Evolutionary conservation across 2,888 invertebrate genomes (phyloP).

Genomic region (Cerastis rubricosa): DNA sequence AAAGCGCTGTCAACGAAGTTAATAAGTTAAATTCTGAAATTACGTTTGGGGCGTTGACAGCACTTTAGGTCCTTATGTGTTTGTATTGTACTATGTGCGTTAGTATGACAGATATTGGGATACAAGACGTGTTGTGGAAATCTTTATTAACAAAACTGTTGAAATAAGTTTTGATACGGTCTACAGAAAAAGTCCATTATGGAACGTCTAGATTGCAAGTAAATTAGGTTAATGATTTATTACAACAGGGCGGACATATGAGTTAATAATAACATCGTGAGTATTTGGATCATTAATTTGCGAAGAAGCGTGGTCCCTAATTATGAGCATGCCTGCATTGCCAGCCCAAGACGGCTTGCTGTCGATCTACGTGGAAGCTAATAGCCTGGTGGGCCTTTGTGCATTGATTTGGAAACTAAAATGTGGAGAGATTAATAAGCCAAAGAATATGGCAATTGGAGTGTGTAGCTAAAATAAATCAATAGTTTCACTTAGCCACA

Average conservation of each 20-base stretch:
- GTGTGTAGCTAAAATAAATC: not conserved
- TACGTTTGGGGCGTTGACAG: constrained; percentile 12
- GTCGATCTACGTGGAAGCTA: constrained; percentile 17
- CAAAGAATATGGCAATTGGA: constrained; percentile 8
- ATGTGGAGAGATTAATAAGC: not conserved
- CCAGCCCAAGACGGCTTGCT: constrained; percentile 36
- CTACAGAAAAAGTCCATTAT: not conserved
- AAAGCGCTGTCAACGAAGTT: constrained; percentile 28
- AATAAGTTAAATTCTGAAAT: constrained; percentile 31
- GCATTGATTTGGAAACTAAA: constrained; percentile 26
- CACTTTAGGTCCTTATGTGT: constrained; percentile 35
- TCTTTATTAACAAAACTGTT: not conserved
- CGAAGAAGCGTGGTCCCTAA: constrained; percentile 28
- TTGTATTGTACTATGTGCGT: constrained; percentile 1
- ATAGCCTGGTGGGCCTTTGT: constrained; percentile 18
- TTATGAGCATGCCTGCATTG: constrained; percentile 39
- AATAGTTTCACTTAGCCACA: constrained; percentile 17
- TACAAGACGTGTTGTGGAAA: not conserved
- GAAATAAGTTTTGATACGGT: not conserved
- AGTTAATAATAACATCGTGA: constrained; percentile 32
- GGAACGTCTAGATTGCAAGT: constrained; percentile 19
- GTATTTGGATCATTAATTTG: constrained; percentile 58
- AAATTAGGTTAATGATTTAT: constrained; percentile 45
- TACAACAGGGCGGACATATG: constrained; percentile 4
- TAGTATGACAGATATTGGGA: constrained; percentile 12